Conservation (phyloP, 2,888 invertebrate genomes). For the Ophraella communa region DNA sequence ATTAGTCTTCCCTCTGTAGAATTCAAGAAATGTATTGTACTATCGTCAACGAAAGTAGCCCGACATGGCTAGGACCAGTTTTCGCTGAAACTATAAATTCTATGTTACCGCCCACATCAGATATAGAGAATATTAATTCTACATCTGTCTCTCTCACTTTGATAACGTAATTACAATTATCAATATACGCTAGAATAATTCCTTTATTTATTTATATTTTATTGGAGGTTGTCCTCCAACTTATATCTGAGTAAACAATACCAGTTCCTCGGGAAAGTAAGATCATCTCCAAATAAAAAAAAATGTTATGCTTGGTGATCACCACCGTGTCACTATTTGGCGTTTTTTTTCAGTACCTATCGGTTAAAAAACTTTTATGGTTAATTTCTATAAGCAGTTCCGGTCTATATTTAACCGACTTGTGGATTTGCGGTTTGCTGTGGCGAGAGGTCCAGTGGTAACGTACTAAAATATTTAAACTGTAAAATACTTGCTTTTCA, state of each 20-base stretch:
- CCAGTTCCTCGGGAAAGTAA: not conserved
- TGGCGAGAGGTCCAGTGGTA: conserved; percentile 14
- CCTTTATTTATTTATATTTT: not conserved
- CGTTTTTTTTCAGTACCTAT: conserved; percentile 1
- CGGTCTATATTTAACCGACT: conserved; percentile 17
- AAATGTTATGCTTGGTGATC: not conserved
- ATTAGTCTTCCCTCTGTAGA: no score
- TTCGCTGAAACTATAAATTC: no score
- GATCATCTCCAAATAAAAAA: not conserved
- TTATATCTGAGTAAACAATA: not conserved
- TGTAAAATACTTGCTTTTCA: not conserved
- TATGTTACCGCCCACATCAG: no score
- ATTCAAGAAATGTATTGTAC: no score
- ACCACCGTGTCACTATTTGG: not conserved
- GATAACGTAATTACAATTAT: no score
- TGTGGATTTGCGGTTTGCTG: conserved; percentile 9
- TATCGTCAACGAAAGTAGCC: no score
- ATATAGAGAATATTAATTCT: no score
- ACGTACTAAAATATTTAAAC: conserved; percentile 13
- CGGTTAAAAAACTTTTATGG: conserved; percentile 12
- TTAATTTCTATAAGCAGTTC: conserved; percentile 17
- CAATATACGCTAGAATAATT: no score
- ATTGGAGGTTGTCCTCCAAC: not conserved
- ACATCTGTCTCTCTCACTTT: no score
- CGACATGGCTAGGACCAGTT: no score